These are phyloP conservation scores for Hydropsyche betteni DNA, from an alignment of 2,888 invertebrate genomes.

Conservation along the genomic window DNA sequence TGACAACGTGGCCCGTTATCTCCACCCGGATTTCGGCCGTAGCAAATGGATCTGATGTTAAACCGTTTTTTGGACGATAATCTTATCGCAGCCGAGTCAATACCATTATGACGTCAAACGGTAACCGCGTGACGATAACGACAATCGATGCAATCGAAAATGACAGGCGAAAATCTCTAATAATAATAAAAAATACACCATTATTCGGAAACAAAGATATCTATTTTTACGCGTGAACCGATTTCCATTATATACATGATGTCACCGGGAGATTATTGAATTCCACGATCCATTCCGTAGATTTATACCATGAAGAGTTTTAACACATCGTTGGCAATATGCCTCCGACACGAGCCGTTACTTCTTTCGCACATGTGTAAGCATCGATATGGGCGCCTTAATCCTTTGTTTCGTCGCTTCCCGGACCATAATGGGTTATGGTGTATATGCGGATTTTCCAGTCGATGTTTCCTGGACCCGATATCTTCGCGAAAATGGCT, in stretches of 20 bases:
- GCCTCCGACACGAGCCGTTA: conserved; percentile 9
- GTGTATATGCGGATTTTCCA: conserved; percentile 33
- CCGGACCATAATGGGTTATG: conserved; percentile 28
- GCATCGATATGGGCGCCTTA: conserved; percentile 28
- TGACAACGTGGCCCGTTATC: conserved; percentile 9
- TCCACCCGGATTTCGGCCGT: conserved; percentile 29
- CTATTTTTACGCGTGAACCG: no score
- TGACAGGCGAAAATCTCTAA: background rate
- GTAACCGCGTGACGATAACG: conserved; percentile 12
- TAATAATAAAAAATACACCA: no score
- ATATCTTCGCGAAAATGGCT: conserved; percentile 40
- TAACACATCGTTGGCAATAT: conserved; percentile 15
- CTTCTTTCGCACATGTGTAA: conserved; percentile 4
- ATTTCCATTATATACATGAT: no score
- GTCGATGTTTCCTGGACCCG: conserved; percentile 34
- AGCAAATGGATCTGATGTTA: conserved; percentile 32
- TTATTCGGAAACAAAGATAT: no score
- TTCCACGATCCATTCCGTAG: no score
- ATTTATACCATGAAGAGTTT: background rate
- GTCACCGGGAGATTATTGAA: no score
- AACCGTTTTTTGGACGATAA: conserved; percentile 22
- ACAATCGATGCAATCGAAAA: conserved; percentile 9
- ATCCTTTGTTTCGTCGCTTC: conserved; percentile 32
- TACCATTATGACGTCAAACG: conserved; percentile 34
- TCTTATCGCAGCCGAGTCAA: conserved; percentile 23